Percentiles rank a stretch among this genome's conserved stretches.
phyloP scores from a whole-genome alignment of 2,888 invertebrate genomes.

The Strigamia maritima region DNA sequence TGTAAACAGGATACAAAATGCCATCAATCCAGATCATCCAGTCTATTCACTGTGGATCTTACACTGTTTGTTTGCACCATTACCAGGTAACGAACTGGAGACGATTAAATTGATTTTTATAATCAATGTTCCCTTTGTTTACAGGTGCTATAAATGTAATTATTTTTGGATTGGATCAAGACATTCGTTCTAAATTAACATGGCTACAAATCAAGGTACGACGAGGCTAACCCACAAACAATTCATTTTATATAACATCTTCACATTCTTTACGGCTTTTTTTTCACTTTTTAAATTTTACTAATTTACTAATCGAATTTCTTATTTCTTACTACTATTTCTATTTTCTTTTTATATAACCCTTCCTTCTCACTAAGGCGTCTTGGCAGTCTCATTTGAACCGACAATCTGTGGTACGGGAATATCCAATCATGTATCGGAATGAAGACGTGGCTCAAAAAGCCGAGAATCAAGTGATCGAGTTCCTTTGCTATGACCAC shows the following conservation, averaged over 20 bases:
- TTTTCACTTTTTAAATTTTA: background rate
- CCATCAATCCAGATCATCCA: constrained; percentile 36
- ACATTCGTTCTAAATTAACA: constrained; percentile 38
- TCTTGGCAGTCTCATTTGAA: constrained; percentile 40
- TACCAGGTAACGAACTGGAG: constrained; percentile 29
- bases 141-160: constrained; percentile 41
- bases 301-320: background rate
- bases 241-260: background rate
- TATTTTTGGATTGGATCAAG: constrained; percentile 40
- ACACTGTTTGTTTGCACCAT: constrained; percentile 37
- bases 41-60: constrained; percentile 37
- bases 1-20: constrained; percentile 35
- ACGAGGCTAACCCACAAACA: background rate
- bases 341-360: background rate
- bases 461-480: constrained; percentile 40
- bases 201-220: constrained; percentile 42
- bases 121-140: background rate
- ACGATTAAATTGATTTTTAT: background rate
- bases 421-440: constrained; percentile 41
- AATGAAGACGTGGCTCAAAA: constrained; percentile 38
- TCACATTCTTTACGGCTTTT: background rate
- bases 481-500: constrained; percentile 41
- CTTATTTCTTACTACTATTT: background rate
- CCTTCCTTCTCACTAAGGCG: constrained; percentile 25
- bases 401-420: constrained; percentile 39